These are phyloP conservation scores for Babyrousa celebensis DNA, from an alignment of 2,797 vertebrate species.

Conservation along the genomic window DNA sequence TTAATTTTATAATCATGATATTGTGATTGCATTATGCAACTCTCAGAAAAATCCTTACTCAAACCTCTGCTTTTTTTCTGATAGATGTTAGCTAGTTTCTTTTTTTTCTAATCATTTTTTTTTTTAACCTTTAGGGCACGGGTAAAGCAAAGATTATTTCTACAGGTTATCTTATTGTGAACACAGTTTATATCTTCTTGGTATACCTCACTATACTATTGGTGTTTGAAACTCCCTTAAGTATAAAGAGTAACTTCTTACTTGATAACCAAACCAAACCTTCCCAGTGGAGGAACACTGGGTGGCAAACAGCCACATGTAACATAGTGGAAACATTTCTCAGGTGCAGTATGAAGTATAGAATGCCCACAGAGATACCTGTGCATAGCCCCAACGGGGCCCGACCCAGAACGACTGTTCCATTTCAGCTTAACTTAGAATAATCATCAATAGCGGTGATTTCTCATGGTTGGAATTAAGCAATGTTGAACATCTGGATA, in stretches of 20 bases:
- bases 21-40: conserved; percentile 68
- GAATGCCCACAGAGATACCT: not conserved
- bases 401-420: not conserved
- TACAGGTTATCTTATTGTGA: not conserved
- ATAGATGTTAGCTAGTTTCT: conserved; percentile 3
- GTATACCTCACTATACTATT: not conserved
- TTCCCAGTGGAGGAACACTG: not conserved
- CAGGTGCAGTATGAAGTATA: not conserved
- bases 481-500: conserved; percentile 35
- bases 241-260: conserved; percentile 3
- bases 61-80: conserved; percentile 47
- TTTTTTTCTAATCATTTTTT: not conserved
- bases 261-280: not conserved
- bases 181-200: not conserved
- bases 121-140: not conserved
- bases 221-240: not conserved
- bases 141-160: conserved; percentile 27
- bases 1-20: conserved; percentile 77
- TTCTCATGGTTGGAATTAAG: conserved; percentile 58
- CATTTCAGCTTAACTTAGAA: not conserved
- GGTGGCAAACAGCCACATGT: not conserved
- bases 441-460: not conserved
- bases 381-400: not conserved
- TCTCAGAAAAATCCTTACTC: conserved; percentile 64
- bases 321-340: not conserved